Evolutionary conservation across 1,140 invertebrate species (phyloP), one percentile per base, ranked within the genome.

Genomic region (Rhopalosiphum padi): DNA sequence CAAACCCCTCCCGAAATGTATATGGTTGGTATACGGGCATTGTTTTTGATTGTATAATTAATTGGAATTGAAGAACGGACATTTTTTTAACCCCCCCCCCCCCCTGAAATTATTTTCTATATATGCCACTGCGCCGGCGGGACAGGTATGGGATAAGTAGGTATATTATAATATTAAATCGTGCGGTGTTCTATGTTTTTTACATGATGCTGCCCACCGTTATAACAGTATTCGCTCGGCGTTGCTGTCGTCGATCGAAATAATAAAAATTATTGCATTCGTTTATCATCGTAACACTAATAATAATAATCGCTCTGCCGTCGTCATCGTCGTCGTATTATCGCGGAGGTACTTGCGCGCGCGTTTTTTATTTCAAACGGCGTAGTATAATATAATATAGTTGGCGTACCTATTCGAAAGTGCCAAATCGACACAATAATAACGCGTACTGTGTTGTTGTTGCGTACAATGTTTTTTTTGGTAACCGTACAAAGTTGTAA

Each of bases 371-470:
- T 37, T 83, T 37, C 8, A 37, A 83, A 83, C 35, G 77, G 35
- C 77, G 77, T 83, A 83, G 41, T 41, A 41, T n/a, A n/a, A n/a
- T n/a, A n/a, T n/a, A n/a, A n/a, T 41, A 4, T 41, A 41, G 77
- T 83, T 83, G 77, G 77, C 77, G 35, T 22, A 23, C n/a, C 18
- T 83, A 83, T 83, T 83, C 77, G 77, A 83, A 83, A 83, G n/a
- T 37, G n/a, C 35, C 77, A 37, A 35, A 22, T 83, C 60, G 60
- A 21, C 60, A 35, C 6, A 68, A 68, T 68, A 51, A 51, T 51
- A 77, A 77, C 30, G 5, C 18, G 60, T 77, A 77, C 60, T 77
- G n/a, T 21, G 2, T 1, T 77, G 30, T 77, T 77, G 60, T 35
- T 77, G 60, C 60, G 60, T 77, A 77, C 60, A 77, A 18, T 77